Evolutionary conservation across 2,888 invertebrate genomes (phyloP).

Genomic region (Nomada ferruginata): DNA sequence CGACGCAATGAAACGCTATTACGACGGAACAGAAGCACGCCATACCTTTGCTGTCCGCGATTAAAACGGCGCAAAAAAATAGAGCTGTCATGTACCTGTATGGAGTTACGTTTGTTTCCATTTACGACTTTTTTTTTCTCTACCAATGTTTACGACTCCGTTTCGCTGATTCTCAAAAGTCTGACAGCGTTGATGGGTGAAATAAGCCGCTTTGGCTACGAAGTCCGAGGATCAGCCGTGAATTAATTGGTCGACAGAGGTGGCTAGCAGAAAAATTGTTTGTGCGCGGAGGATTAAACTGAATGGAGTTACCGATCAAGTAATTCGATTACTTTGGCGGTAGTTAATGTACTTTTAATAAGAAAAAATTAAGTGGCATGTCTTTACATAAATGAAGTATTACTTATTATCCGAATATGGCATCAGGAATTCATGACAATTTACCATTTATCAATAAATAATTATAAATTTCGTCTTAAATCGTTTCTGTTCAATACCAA

Average conservation of each 20-base stretch:
- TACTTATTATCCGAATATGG: no score
- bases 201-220: constrained; percentile 29
- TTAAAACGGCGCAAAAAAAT: constrained; percentile 40
- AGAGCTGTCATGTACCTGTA: constrained; percentile 30
- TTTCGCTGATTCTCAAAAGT: constrained; percentile 26
- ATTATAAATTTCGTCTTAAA: no score
- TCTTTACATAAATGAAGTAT: neutral
- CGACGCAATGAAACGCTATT: constrained; percentile 52
- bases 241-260: constrained; percentile 36
- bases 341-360: neutral
- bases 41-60: constrained; percentile 16
- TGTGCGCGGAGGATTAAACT: constrained; percentile 4
- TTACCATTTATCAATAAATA: no score
- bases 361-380: neutral
- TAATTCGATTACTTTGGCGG: neutral
- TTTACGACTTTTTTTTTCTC: no score
- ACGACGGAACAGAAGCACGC: constrained; percentile 47
- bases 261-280: constrained; percentile 13
- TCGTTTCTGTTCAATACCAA: no score
- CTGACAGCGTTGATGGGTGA: constrained; percentile 21
- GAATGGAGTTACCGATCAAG: constrained; percentile 8
- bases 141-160: constrained; percentile 20
- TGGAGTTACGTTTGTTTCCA: neutral
- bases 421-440: no score
- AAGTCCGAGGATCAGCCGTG: constrained; percentile 28